Conservation (phyloP, 1,140 invertebrate genomes). For the Rhyzopertha dominica region DNA sequence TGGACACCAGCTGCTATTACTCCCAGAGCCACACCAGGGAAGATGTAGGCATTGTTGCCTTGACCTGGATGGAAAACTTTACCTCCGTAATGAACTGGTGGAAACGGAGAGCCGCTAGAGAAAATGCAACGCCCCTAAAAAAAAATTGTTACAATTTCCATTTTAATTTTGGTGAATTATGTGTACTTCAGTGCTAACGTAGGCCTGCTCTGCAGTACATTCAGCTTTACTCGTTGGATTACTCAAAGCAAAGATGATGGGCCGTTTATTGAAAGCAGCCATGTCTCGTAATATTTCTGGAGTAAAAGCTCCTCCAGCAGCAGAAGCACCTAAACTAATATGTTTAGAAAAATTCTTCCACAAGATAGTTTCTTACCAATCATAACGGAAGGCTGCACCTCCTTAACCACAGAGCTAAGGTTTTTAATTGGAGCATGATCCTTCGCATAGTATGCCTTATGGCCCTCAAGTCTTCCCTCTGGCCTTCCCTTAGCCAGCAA, state of each 20-base stretch:
- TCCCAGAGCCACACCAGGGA: constrained; percentile 88
- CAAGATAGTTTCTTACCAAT: constrained; percentile 62
- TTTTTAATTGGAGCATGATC: constrained; percentile 70
- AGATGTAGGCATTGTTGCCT: constrained; percentile 96
- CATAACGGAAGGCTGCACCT: constrained; percentile 77
- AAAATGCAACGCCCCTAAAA: constrained; percentile 81
- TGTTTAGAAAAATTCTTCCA: too few species aligned
- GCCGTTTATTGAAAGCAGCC: constrained; percentile 78
- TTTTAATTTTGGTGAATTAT: background rate
- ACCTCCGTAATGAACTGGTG: constrained; percentile 69
- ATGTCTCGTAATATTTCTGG: constrained; percentile 78
- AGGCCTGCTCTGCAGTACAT: constrained; percentile 92
- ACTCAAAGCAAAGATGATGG: constrained; percentile 91
- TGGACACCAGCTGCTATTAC: constrained; percentile 82
- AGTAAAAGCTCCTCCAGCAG: constrained; percentile 82
- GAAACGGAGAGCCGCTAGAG: constrained; percentile 89
- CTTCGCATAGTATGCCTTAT: constrained; percentile 80
- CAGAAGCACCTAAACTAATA: constrained; percentile 69
- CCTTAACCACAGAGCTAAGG: constrained; percentile 71
- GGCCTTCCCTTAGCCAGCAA: constrained; percentile 68
- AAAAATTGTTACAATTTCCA: constrained; percentile 11
- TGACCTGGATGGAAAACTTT: constrained; percentile 85
- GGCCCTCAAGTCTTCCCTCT: constrained; percentile 67
- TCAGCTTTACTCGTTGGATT: constrained; percentile 96
- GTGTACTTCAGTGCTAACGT: constrained; percentile 73